phyloP scores from a whole-genome alignment of 2,113 vertebrate genomes.

The Mohoua ochrocephala region DNA sequence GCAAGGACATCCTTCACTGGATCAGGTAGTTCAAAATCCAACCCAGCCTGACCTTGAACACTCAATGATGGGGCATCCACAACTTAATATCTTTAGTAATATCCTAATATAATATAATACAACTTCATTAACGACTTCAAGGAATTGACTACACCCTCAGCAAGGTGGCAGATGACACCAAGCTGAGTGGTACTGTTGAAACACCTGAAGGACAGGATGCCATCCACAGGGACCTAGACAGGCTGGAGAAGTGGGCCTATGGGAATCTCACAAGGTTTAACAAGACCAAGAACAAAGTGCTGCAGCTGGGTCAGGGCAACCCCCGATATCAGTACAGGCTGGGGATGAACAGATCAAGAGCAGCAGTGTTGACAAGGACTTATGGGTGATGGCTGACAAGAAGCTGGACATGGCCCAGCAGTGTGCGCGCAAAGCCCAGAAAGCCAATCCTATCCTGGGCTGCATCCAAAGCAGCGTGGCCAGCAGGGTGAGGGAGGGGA shows the following conservation, averaged over 20 bases:
- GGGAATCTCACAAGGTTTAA: not conserved
- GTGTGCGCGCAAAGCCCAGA: fast-evolving
- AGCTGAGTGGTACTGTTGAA: not conserved
- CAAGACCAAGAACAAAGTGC: not conserved
- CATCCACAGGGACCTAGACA: not conserved
- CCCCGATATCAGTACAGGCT: not conserved
- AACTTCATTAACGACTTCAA: fast-evolving
- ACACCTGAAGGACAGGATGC: not conserved
- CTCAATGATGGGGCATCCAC: not conserved
- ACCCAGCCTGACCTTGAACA: not conserved
- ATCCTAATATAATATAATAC: not conserved
- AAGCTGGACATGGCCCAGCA: not conserved
- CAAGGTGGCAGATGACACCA: not conserved
- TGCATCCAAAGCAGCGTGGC: not conserved
- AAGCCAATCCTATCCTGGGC: not conserved
- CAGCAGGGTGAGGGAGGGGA: fast-evolving
- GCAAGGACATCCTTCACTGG: not conserved
- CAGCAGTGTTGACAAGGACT: not conserved
- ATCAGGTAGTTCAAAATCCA: not conserved
- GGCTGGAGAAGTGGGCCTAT: not conserved
- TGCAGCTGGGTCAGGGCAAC: not conserved
- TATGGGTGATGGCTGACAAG: not conserved
- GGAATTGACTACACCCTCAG: not conserved
- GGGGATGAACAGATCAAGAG: not conserved
- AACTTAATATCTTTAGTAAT: not conserved